Evolutionary conservation across 2,888 invertebrate genomes (phyloP), one percentile per base, ranked within the genome.

Genomic region (Cryptophagus acutangulus): DNA sequence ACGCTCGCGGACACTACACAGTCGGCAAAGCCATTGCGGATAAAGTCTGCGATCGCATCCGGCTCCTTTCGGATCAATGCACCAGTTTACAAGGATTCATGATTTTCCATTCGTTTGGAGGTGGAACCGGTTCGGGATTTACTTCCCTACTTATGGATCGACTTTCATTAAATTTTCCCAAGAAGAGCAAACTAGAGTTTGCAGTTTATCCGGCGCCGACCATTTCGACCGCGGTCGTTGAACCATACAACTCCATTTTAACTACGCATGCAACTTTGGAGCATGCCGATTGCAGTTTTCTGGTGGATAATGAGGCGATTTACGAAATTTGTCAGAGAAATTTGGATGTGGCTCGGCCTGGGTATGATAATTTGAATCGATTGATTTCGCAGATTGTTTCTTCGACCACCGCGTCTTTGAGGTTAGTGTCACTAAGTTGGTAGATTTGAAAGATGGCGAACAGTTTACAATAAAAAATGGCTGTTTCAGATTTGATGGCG

Each of bases 301-400:
- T 85, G 44, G 75, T 83, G 58, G 85, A 86, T 54, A 86, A 86
- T 52, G 82, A 83, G 62, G 83, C 84, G 0, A 65, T 82, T 2
- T 84, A n/a, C n/a, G n/a, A n/a, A n/a, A n/a, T n/a, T n/a, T n/a
- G n/a, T n/a, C n/a, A n/a, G n/a, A n/a, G n/a, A 52, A 79, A 79
- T 50, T 70, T 92, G 45, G 82, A 82, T 54, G 82, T 89, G 4
- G 77, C 79, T 8, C 71, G 84, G 18, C 90, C 90, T 8, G 87
- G 87, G 0, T 92, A 90, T 59, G 87, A 85, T 1, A 90, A 91
- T 69, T 71, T 92, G 20, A 92, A 93, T 62, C 74, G 90, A 37
- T 71, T 88, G 12, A 75, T 87, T 46, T 84, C 82, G 9, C 82
- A 82, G 75, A 81, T 84, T 2, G 76, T 81, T 6, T 82, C 84